Evolutionary conservation across 2,797 vertebrate genomes (phyloP), one percentile per base, ranked within the genome.

Genomic region (Silurus aristotelis): DNA sequence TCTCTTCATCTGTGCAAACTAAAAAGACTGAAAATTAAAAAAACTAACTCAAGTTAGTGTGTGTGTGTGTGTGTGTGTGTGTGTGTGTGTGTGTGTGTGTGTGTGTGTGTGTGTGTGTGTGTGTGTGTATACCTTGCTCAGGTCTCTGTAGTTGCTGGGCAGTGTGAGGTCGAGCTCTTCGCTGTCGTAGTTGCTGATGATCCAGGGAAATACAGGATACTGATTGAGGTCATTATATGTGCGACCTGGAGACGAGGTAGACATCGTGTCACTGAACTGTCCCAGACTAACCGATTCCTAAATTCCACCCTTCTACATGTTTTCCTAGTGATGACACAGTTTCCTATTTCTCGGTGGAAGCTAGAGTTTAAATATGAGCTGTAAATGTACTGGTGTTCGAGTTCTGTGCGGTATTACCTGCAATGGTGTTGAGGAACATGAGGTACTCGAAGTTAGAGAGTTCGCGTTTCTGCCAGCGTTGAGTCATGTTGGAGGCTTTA

Each of bases 131-230:
- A 99, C 98, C 97, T 99, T 99, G 85, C 98, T 99, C 87, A 99
- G 95, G 94, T 99, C 98, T 94, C 98, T 96, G 94, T 97, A 99
- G 95, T 99, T 99, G 94, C 97, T 99, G 75, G 98, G 98, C 90
- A 99, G 95, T n/a, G 97, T 99, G 87, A 99, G 96, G 93, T 99
- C 98, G 92, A 99, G 89, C 83, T 97, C 96, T 87, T 96, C 96
- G 5, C 97, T 96, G 80, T 99, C 98, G 75, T 99, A 99, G 94
- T 99, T 99, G 90, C 97, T 99, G 93, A 99, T 97, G 84, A 99
- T 95, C 98, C 98, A 99, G 5, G 98, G 98, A 93, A 99, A 99
- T 86, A 99, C 97, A 1, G 98, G 98, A 88, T 99, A 99, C 92
- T 99, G 98, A 94, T 98, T 99, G 85, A 99, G 94, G 92, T 99